phyloP scores from a whole-genome alignment of 2,888 invertebrate species.

The Unio delphinus region DNA sequence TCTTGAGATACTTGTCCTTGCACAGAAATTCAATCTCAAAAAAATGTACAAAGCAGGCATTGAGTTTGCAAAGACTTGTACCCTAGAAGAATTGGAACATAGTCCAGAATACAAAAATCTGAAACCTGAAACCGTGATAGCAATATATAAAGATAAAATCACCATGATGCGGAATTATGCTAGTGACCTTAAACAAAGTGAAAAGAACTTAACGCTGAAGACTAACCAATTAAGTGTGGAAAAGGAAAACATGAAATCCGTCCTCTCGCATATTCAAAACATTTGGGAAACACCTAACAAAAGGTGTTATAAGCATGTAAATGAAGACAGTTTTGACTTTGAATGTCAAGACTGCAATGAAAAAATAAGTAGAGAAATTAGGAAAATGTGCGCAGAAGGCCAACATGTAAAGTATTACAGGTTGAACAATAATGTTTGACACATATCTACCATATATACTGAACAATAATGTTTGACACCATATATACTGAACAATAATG shows the following conservation, averaged over 20 bases:
- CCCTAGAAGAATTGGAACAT: conserved; percentile 55
- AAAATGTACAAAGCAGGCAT: conserved; percentile 50
- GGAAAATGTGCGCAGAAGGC: conserved; percentile 45
- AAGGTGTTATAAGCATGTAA: conserved; percentile 46
- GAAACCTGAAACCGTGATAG: conserved; percentile 51
- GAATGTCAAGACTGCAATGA: conserved; percentile 50
- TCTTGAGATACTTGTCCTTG: conserved; percentile 60
- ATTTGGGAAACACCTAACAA: conserved; percentile 50
- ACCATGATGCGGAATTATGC: conserved; percentile 43
- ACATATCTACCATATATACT: no score
- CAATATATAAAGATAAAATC: conserved; percentile 49
- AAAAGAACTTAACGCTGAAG: conserved; percentile 28
- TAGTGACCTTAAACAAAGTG: conserved; percentile 36
- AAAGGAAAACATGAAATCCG: conserved; percentile 37
- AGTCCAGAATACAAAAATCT: conserved; percentile 46
- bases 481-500: no score
- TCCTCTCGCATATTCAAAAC: conserved; percentile 36
- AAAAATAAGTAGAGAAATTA: conserved; percentile 41
- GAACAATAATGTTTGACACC: no score
- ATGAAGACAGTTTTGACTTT: conserved; percentile 40
- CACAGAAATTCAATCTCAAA: conserved; percentile 51
- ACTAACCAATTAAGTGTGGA: conserved; percentile 36
- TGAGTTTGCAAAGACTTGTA: conserved; percentile 52
- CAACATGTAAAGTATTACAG: conserved; percentile 42
- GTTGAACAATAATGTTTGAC: conserved; percentile 13